Conservation (phyloP, 2,888 invertebrate genomes). For the Mongoloraphidia duomilia region DNA sequence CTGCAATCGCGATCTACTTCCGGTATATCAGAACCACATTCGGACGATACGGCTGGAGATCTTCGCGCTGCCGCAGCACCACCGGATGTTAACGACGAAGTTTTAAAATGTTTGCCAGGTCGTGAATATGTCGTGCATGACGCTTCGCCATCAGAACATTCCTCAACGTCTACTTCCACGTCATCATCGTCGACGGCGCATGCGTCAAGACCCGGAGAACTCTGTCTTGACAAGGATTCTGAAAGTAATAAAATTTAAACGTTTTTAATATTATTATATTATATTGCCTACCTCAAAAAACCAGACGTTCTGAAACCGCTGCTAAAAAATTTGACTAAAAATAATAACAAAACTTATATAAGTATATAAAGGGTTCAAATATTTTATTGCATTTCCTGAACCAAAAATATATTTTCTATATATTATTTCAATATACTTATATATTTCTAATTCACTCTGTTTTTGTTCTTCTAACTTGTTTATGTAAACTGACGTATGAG, state of each 20-base stretch:
- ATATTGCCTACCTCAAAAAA: too few relatives aligned
- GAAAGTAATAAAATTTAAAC: slow-evolving; percentile 1
- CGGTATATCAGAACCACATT: slow-evolving; percentile 3
- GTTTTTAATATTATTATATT: too few relatives aligned
- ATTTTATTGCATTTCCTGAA: too few relatives aligned
- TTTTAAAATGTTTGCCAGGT: not conserved
- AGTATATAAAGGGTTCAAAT: too few relatives aligned
- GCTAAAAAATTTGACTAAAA: too few relatives aligned
- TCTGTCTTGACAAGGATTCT: slow-evolving; percentile 23
- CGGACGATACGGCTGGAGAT: not conserved
- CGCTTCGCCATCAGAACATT: slow-evolving; percentile 40
- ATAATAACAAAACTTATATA: too few relatives aligned
- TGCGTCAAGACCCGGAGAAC: slow-evolving; percentile 33
- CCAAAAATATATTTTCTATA: too few relatives aligned
- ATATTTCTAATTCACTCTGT: too few relatives aligned
- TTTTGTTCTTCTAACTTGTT: too few relatives aligned
- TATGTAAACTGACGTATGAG: too few relatives aligned
- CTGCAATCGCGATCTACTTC: slow-evolving; percentile 2
- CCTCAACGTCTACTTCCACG: slow-evolving; percentile 43
- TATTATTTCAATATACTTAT: too few relatives aligned
- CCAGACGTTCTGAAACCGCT: too few relatives aligned
- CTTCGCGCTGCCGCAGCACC: not conserved
- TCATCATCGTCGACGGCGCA: slow-evolving; percentile 31
- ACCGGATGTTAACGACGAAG: not conserved
- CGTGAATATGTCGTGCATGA: slow-evolving; percentile 13